Evolutionary conservation across 2,888 invertebrate species (phyloP), one percentile per base, ranked within the genome.

Genomic region (Papilio elwesi): DNA sequence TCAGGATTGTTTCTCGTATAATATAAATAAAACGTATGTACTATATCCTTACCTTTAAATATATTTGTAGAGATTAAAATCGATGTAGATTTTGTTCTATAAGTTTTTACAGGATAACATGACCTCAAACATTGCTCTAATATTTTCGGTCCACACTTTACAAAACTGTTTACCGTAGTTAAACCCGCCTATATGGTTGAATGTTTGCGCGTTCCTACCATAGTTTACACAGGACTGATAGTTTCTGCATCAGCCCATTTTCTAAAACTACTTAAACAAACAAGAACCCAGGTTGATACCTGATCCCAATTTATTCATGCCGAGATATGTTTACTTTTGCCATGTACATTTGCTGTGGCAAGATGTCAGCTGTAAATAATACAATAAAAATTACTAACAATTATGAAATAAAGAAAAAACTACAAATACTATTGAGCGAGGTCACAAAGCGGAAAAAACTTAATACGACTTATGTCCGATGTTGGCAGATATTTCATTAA

Each of bases 201-300:
- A 64, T 64, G 48, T 64, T 48, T 64, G 13, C 48, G 48, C 64
- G 48, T 16, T 26, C 48, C 64, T 48, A 48, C 64, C 13, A 64
- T 48, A 64, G 64, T 64, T 48, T 64, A 64, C 64, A 64, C 26
- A 64, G 64, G 64, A 64, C 64, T 48, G 48, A 64, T 48, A 64
- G 64, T 64, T 64, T 48, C 64, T 64, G 48, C 26, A 16, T 64
- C 64, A 64, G 64, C 48, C 48, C 1, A 48, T 64, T 64, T 48
- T 64, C 64, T 64, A 64, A 64, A 64, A 64, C 48, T 47, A 48
- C 48, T 16, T 64, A 48, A 10, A 15, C 64, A 64, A 64, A 64
- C 64, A 64, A 16, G 47, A 48, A 26, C 26, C 48, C 64, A 64
- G 64, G 48, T 64, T 43, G n/a, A 59, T 59, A 59, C 43, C 59